Percentiles rank a stretch among this genome's conserved stretches.
These are phyloP conservation scores for Phacellophora camtschatica DNA, from an alignment of 30 jellyfish, hydroid and myxozoan species.

Conservation along the genomic window DNA sequence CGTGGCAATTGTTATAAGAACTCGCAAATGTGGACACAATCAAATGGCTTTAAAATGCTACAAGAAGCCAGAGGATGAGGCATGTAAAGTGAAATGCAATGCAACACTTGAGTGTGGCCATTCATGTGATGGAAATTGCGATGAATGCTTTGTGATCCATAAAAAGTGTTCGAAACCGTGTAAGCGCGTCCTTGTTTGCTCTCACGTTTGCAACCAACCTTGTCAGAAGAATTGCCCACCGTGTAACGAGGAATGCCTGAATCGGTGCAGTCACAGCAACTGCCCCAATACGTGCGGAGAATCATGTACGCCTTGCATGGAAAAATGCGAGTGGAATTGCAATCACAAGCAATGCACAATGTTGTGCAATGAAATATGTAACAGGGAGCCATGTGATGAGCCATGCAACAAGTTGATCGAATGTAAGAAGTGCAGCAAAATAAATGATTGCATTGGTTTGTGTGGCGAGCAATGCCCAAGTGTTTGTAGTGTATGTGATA, in stretches of 20 bases:
- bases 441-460: conserved; percentile 59
- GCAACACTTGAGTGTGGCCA: conserved; percentile 72
- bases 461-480: conserved; percentile 76
- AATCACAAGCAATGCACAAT: conserved; percentile 31
- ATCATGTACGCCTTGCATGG: conserved; percentile 27
- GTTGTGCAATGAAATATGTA: conserved; percentile 52
- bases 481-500: conserved; percentile 36
- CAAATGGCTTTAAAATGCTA: no score
- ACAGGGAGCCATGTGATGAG: conserved; percentile 58
- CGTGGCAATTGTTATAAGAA: no score
- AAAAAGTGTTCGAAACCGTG: conserved; percentile 43
- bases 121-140: conserved; percentile 60
- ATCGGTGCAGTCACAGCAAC: conserved; percentile 2
- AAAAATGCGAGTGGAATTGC: conserved; percentile 40
- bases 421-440: conserved; percentile 7
- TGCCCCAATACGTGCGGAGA: conserved; percentile 32
- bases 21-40: no score
- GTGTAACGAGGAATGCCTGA: conserved; percentile 24
- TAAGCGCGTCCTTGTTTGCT: conserved; percentile 17
- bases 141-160: conserved; percentile 35
- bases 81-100: no score
- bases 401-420: conserved; percentile 15
- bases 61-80: no score
- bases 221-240: conserved; percentile 66
- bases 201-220: conserved; percentile 34